Base-by-base conservation (phyloP, 2,888 invertebrate species). In the Taenaris catops region DNA sequence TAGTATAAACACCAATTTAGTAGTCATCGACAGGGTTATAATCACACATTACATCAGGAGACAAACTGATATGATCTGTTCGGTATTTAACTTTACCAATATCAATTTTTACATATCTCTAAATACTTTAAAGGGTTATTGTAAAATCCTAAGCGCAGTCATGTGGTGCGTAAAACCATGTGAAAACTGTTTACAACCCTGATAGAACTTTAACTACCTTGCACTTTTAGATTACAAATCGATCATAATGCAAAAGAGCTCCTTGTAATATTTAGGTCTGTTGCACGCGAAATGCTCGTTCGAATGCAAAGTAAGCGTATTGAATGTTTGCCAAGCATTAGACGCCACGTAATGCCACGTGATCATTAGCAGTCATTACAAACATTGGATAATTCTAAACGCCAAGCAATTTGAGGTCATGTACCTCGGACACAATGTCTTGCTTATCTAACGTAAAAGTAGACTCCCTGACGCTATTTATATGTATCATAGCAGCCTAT, bases 271-370 rank as follows among this genome's bases (percentile, higher is more conserved):
- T 65, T 62, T 65, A 62, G 66, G 66, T 67, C 67, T 58, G 65
- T 68, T 65, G 60, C 63, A 58, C 58, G 61, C 54, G 31, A 39
- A 36, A 55, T 49, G 62, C 54, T 53, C 55, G 47, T 58, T 57
- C 60, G 74, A 70, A 79, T 80, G 70, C 75, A 65, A 50, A 52
- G 38, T 42, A 38, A 42, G 38, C 35, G 19, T 25, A 36, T 44
- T 81, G 80, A 72, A 60, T 58, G 40, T 54, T 51, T 72, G 78
- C 83, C 81, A 83, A 74, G 63, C 55, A 51, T 56, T 54, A 53
- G 58, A 45, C 57, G 63, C 57, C 63, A 68, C 67, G 70, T 69
- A 67, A 66, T 51, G 44, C 57, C 70, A 68, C 68, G 68, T 70
- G 71, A 67, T 59, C 63, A 60, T 63, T 64, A 60, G 58, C 52